Evolutionary conservation across 2,888 invertebrate genomes (phyloP).

Genomic region (Calliphora vomitoria): DNA sequence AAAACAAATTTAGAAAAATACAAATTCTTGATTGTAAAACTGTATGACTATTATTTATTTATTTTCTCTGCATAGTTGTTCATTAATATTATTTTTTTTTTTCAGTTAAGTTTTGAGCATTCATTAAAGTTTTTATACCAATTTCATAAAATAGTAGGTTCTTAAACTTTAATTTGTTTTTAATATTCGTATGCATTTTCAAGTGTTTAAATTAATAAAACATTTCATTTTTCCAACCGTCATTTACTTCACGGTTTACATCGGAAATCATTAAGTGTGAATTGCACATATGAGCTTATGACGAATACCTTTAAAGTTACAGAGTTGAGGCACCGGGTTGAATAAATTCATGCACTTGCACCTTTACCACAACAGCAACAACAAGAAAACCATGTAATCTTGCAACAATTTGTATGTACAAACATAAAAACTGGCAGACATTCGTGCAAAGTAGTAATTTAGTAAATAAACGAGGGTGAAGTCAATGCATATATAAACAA

Average conservation of each 20-base stretch:
- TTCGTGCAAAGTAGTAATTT: conserved; percentile 62
- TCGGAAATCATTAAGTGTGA: conserved; percentile 76
- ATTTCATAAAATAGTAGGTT: too few relatives aligned
- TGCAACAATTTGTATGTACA: background rate
- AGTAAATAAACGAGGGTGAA: conserved; percentile 11
- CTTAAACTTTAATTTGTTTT: conserved; percentile 20
- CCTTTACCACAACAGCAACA: conserved; percentile 9
- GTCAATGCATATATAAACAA: background rate
- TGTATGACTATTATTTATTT: too few relatives aligned
- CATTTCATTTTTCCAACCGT: background rate
- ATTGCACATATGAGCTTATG: conserved; percentile 27
- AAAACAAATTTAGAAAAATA: too few relatives aligned
- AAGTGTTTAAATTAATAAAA: conserved; percentile 25
- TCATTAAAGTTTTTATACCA: too few relatives aligned
- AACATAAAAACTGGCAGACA: conserved; percentile 1
- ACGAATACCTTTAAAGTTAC: background rate
- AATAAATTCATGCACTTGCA: conserved; percentile 34
- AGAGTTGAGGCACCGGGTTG: background rate
- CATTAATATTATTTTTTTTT: too few relatives aligned
- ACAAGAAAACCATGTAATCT: conserved; percentile 1
- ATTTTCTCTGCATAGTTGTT: too few relatives aligned
- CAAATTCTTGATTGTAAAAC: too few relatives aligned
- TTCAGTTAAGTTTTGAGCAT: too few relatives aligned
- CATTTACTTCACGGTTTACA: conserved; percentile 41
- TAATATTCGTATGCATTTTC: conserved; percentile 30